Percentiles rank a stretch among this genome's conserved stretches.
Evolutionary conservation across 2,797 vertebrate genomes (phyloP).

Genomic region (Myioborus miniatus): DNA sequence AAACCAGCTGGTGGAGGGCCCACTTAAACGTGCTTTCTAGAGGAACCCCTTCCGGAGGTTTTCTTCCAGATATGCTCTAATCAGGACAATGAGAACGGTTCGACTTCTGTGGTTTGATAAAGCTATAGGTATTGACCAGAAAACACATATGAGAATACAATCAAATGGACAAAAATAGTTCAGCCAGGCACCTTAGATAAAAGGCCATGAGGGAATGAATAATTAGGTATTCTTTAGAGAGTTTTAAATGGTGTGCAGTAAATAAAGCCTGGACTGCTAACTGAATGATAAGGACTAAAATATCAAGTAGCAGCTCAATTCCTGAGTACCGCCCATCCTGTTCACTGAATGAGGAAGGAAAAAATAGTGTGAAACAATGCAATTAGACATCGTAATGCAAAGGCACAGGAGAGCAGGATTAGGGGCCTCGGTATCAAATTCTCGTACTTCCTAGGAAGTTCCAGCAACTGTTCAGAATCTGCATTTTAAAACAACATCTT

Average conservation of each 20-base stretch:
- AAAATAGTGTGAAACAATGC: constrained; percentile 67
- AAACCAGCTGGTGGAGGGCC: not conserved
- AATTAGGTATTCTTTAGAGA: constrained; percentile 40
- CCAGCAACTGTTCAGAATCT: constrained; percentile 42
- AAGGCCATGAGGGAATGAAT: constrained; percentile 14
- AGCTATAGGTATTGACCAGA: not conserved
- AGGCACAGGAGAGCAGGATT: not conserved
- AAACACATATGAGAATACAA: constrained; percentile 10
- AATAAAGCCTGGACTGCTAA: constrained; percentile 4
- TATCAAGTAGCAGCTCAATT: constrained; percentile 41
- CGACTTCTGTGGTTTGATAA: not conserved
- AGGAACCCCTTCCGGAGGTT: not conserved
- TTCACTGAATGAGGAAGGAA: constrained; percentile 52
- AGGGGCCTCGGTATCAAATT: not conserved
- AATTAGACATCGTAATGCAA: constrained; percentile 30
- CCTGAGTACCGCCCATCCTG: constrained; percentile 53
- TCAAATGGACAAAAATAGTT: constrained; percentile 33
- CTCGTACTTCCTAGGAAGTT: constrained; percentile 48
- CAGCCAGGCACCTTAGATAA: not conserved
- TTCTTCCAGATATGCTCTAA: not conserved
- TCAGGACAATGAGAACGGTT: not conserved
- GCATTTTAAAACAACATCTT: constrained; percentile 15
- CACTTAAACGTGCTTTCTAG: not conserved
- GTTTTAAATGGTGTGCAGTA: constrained; percentile 33
- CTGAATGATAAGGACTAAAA: constrained; percentile 59